Base-by-base conservation (phyloP, 1,140 invertebrate species). In the Bombus huntii region DNA sequence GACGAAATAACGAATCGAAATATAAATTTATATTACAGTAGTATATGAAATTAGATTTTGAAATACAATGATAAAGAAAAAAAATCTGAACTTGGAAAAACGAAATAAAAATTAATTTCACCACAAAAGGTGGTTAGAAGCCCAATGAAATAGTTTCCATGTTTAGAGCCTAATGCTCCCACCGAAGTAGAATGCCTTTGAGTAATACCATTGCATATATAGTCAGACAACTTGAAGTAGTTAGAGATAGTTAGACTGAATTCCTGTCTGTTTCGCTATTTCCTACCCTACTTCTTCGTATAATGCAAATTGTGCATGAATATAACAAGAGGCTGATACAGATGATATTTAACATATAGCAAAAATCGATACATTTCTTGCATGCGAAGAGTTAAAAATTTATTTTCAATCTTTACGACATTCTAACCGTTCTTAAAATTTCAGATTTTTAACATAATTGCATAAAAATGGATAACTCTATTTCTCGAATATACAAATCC, bases 151-250 rank as follows among this genome's bases (percentile, higher is more conserved):
- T 68, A 25, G 53, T 62, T 59, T 34, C 28, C 12, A 37, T 25
- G 34, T 75, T 53, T n/a, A 68, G 44, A 83, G 31, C 9, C 9
- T 53, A 53, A 75, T 25, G 44, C n/a, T n/a, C 25, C 59, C 28
- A 31, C 42, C n/a, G 28, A 59, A 44, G n/a, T 44, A 59, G 37
- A 39, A 47, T 31, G 72, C n/a, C 34, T 65, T 76, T 66, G 62
- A 83, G 74, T 78, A 70, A 47, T 78, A 59, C n/a, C 39, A 70
- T 37, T 83, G 37, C 13, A n/a, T 70, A 39, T 5, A n/a, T 77
- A 83, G 65, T 71, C 47, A 57, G 74, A 10, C 65, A 83, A 76
- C 42, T 68, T 34, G 28, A 28, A 66, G 44, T 42, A 83, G 73
- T 83, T 75, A 77, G 75, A 77, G 34, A 22, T 31, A 77, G 57